Base-by-base conservation (phyloP, 2,888 invertebrate species). In the Ectemnius lituratus region DNA sequence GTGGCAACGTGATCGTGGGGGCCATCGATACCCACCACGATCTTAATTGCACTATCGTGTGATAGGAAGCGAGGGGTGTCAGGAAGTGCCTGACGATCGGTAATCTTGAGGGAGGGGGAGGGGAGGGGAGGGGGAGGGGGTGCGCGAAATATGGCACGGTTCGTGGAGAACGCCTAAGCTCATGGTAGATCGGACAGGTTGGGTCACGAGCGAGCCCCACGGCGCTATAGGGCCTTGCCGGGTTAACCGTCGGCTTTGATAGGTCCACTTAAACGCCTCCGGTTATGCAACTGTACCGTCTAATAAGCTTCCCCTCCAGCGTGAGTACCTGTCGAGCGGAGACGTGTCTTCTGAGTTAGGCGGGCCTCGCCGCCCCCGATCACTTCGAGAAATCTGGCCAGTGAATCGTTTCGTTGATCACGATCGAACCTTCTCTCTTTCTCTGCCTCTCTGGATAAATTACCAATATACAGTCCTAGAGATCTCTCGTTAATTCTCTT, bases 181-280 rank as follows among this genome's bases (percentile, higher is more conserved):
- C 76, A 16, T 52, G 52, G 77, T 81, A 78, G 81, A 86, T 84
- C 85, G 81, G 88, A 88, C 88, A 89, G 89, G 87, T 88, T 87
- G 85, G 88, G 89, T 89, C 89, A 89, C 88, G 89, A 88, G 64
- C 87, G 63, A 67, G 75, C 75, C 80, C 80, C 79, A 80, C 72
- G 82, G 80, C 75, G 76, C 74, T 67, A 73, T 70, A 47, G 75
- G 73, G 79, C 76, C 74, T 74, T 70, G 83, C 76, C 75, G 27
- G 79, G 78, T 81, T 79, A 83, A 82, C 83, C 80, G 83, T 52
- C 52, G 75, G 49, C 79, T 81, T 78, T 77, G 81, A 83, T 79
- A 83, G 84, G 79, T 80, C 84, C 80, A 78, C 81, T 84, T 81
- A 83, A 80, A 80, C 81, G 83, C 83, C 83, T 75, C 83, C 70